Evolutionary conservation across 1,140 invertebrate species (phyloP).

Genomic region (Zaprionus ghesquierei): DNA sequence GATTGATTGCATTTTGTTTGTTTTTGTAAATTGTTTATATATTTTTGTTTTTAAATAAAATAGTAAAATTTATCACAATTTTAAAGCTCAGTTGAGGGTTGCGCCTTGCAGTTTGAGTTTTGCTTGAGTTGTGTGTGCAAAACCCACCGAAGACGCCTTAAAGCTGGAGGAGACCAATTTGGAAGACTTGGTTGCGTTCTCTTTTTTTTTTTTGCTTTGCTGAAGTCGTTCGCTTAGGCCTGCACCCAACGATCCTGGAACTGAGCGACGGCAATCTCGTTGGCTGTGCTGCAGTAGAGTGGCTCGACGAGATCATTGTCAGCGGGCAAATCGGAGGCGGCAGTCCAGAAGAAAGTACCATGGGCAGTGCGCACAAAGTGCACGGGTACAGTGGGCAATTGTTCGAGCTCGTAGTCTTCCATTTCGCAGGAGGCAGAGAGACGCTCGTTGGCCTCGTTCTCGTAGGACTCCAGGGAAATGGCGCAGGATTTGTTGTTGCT

Average conservation of each 20-base stretch:
- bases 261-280: slow-evolving; percentile 78
- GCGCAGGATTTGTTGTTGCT: slow-evolving; percentile 34
- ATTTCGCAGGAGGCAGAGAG: slow-evolving; percentile 72
- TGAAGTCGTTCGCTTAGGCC: slow-evolving; percentile 64
- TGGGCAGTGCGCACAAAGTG: slow-evolving; percentile 84
- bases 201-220: background rate
- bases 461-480: slow-evolving; percentile 65
- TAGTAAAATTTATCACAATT: slow-evolving; percentile 82
- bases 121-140: slow-evolving; percentile 29
- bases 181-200: slow-evolving; percentile 61
- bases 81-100: slow-evolving; percentile 71
- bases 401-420: slow-evolving; percentile 79
- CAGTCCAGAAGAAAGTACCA: slow-evolving; percentile 85
- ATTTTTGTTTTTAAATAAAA: slow-evolving; percentile 52
- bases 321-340: slow-evolving; percentile 80
- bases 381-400: slow-evolving; percentile 84
- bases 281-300: slow-evolving; percentile 81
- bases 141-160: slow-evolving; percentile 70
- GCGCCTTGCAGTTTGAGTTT: slow-evolving; percentile 70
- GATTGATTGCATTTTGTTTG: slow-evolving; percentile 25
- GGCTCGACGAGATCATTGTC: slow-evolving; percentile 83
- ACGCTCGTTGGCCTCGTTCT: slow-evolving; percentile 78
- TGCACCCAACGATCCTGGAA: slow-evolving; percentile 84
- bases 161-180: slow-evolving; percentile 58
- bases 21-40: slow-evolving; percentile 70